These are phyloP conservation scores for Acomys russatus DNA, from an alignment of 2,797 vertebrate species.

Conservation along the genomic window DNA sequence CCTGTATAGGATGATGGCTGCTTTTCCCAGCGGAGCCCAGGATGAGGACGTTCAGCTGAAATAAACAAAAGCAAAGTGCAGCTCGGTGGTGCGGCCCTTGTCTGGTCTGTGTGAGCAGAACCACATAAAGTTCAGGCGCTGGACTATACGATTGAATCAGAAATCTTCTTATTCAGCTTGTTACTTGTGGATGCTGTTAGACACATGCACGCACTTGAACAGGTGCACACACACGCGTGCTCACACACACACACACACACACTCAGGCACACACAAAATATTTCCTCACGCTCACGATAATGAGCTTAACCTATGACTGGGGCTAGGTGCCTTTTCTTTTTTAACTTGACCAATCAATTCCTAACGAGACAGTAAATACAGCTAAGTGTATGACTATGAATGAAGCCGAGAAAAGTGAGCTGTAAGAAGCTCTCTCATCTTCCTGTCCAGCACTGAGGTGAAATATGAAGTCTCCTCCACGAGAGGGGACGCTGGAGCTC, in stretches of 20 bases:
- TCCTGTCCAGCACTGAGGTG: not conserved
- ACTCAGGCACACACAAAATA: not conserved
- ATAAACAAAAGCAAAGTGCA: not conserved
- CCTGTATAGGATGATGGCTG: rapidly evolving
- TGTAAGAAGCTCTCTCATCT: not conserved
- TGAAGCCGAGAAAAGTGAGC: not conserved
- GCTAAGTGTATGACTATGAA: not conserved
- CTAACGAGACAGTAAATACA: not conserved
- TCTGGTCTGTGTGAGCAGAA: not conserved
- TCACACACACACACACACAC: not conserved
- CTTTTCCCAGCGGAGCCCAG: not conserved
- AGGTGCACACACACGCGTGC: not conserved
- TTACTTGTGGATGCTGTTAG: not conserved
- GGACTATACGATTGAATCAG: not conserved
- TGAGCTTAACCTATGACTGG: not conserved
- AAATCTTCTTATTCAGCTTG: not conserved
- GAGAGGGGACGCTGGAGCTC: too few relatives aligned
- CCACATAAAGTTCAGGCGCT: not conserved
- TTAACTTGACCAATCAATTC: not conserved
- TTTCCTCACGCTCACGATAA: not conserved
- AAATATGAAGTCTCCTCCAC: not conserved
- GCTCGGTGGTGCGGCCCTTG: not conserved
- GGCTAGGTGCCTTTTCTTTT: not conserved
- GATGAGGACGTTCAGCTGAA: not conserved
- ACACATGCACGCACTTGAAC: not conserved